These are phyloP conservation scores for Syrphus vitripennis DNA, from an alignment of 2,888 invertebrate genomes.

Conservation along the genomic window DNA sequence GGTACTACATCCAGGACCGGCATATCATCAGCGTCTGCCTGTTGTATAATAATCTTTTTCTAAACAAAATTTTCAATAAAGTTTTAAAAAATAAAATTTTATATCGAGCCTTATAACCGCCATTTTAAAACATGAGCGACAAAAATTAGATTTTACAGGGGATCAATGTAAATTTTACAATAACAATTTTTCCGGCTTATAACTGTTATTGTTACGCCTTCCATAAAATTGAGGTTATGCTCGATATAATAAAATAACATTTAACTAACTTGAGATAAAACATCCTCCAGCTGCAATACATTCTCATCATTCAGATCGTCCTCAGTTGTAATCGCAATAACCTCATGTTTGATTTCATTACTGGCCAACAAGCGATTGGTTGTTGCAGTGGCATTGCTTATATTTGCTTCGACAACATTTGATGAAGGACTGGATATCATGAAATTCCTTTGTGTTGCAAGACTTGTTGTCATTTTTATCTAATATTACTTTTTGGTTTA, in stretches of 20 bases:
- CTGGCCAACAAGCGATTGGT: conserved; percentile 39
- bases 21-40: conserved; percentile 74
- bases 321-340: conserved; percentile 73
- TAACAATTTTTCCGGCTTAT: too few relatives aligned
- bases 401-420: conserved; percentile 46
- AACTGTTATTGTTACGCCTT: too few relatives aligned
- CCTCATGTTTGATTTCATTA: conserved; percentile 74
- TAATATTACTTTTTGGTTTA: conserved; percentile 13
- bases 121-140: too few relatives aligned
- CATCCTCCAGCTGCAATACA: conserved; percentile 76
- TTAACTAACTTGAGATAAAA: conserved; percentile 77
- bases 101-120: too few relatives aligned
- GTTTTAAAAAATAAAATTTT: background rate
- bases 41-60: conserved; percentile 77
- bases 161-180: too few relatives aligned
- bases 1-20: conserved; percentile 79
- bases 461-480: conserved; percentile 79
- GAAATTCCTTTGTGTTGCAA: conserved; percentile 80
- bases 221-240: too few relatives aligned
- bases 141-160: too few relatives aligned
- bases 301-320: conserved; percentile 74
- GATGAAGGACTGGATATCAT: conserved; percentile 76
- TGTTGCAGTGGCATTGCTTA: conserved; percentile 31
- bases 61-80: conserved; percentile 55
- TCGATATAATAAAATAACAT: background rate